Evolutionary conservation across 2,113 vertebrate species (phyloP).

Genomic region (Misgurnus mizolepis): DNA sequence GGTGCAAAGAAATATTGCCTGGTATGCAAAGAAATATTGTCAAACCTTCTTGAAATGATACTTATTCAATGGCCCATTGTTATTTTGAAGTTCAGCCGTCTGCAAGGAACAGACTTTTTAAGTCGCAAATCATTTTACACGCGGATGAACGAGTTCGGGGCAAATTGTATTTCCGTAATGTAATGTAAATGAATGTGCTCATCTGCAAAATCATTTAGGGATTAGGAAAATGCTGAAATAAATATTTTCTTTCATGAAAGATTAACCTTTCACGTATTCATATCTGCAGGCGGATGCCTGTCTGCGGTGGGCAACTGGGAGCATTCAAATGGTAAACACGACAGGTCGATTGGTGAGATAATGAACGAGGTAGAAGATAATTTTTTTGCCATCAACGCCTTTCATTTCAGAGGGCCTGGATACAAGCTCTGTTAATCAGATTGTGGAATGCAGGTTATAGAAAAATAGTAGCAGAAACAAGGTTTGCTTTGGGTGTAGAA

Average conservation of each 20-base stretch:
- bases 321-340: slow-evolving; percentile 13
- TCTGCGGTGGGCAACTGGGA: slow-evolving; percentile 38
- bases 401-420: slow-evolving; percentile 32
- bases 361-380: slow-evolving; percentile 15
- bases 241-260: slow-evolving; percentile 60
- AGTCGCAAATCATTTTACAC: slow-evolving; percentile 59
- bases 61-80: not conserved
- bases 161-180: slow-evolving; percentile 54
- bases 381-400: not conserved
- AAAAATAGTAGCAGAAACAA: not conserved
- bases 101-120: not conserved
- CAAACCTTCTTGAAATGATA: not conserved
- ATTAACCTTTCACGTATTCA: slow-evolving; percentile 59
- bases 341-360: slow-evolving; percentile 6
- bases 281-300: slow-evolving; percentile 28
- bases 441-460: slow-evolving; percentile 38
- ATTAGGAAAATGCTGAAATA: slow-evolving; percentile 63
- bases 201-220: slow-evolving; percentile 68
- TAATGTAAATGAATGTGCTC: slow-evolving; percentile 61
- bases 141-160: slow-evolving; percentile 37
- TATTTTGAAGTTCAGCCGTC: slow-evolving; percentile 10
- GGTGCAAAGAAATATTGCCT: not conserved
- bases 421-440: slow-evolving; percentile 42
- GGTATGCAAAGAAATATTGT: not conserved
- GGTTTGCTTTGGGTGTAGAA: slow-evolving; percentile 20